Percentiles rank a stretch among this genome's conserved stretches.
These are phyloP conservation scores for Synanceia verrucosa DNA, from an alignment of 2,797 vertebrate genomes.

Conservation along the genomic window DNA sequence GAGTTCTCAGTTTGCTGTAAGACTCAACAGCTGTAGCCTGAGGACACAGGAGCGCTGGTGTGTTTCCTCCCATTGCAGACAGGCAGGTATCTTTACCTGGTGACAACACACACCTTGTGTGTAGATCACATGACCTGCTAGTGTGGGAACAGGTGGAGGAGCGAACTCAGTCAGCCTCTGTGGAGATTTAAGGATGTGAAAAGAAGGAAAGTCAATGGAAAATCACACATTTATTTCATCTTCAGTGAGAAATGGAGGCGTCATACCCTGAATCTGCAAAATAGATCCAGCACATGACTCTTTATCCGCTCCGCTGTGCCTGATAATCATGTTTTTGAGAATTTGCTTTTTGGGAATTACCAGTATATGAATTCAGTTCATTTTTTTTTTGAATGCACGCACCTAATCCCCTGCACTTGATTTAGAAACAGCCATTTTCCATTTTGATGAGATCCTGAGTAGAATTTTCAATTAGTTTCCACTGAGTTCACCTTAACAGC, in stretches of 20 bases:
- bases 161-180: not conserved
- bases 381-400: slow-evolving; percentile 48
- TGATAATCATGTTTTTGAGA: slow-evolving; percentile 53
- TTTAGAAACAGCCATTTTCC: slow-evolving; percentile 61
- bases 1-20: slow-evolving; percentile 46
- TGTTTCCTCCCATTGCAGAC: slow-evolving; percentile 51
- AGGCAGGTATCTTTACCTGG: slow-evolving; percentile 52
- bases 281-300: slow-evolving; percentile 30
- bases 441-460: slow-evolving; percentile 51
- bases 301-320: slow-evolving; percentile 38
- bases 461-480: slow-evolving; percentile 65
- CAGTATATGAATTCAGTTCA: slow-evolving; percentile 56
- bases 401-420: slow-evolving; percentile 61
- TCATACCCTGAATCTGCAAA: not conserved
- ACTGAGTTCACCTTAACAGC: slow-evolving; percentile 49
- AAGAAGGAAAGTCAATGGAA: not conserved
- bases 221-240: not conserved
- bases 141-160: slow-evolving; percentile 38
- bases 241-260: not conserved
- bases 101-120: slow-evolving; percentile 58
- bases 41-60: slow-evolving; percentile 20
- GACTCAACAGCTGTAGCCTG: slow-evolving; percentile 52
- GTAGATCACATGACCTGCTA: slow-evolving; percentile 48
- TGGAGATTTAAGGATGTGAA: not conserved
- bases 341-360: slow-evolving; percentile 53